Conservation (phyloP, 2,113 vertebrate species). For the Ondatra zibethicus region DNA sequence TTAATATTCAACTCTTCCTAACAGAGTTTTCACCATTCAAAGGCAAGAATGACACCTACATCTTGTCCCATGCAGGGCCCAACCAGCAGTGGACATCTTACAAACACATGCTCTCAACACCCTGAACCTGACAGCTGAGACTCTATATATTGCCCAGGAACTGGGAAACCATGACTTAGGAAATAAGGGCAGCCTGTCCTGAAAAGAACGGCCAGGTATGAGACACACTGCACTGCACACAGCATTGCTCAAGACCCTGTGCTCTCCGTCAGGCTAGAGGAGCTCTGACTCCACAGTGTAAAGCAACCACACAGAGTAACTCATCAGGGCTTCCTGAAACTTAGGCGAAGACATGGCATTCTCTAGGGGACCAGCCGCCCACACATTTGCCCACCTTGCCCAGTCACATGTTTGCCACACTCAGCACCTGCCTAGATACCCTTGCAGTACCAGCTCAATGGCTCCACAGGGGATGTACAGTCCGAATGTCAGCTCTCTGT, state of each 20-base stretch:
- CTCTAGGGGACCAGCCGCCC: background rate
- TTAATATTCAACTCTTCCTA: background rate
- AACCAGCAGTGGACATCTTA: background rate
- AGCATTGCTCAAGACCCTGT: background rate
- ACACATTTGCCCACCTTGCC: background rate
- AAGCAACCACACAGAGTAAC: background rate
- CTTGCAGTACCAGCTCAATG: background rate
- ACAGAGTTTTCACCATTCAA: background rate
- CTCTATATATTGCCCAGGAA: background rate
- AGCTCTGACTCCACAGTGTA: background rate
- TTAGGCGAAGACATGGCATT: background rate
- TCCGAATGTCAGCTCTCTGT: background rate
- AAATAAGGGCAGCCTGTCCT: background rate
- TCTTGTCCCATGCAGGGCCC: background rate
- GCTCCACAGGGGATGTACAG: background rate
- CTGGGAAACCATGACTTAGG: background rate
- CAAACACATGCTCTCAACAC: background rate
- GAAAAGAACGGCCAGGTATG: background rate
- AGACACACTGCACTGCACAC: background rate
- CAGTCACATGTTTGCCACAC: background rate
- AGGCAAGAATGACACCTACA: background rate
- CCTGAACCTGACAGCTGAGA: background rate
- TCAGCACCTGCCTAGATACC: background rate
- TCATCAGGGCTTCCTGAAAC: background rate
- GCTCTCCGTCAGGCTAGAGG: rapidly evolving